Conservation (phyloP, 2,113 vertebrate genomes). For the Saccopteryx bilineata region DNA sequence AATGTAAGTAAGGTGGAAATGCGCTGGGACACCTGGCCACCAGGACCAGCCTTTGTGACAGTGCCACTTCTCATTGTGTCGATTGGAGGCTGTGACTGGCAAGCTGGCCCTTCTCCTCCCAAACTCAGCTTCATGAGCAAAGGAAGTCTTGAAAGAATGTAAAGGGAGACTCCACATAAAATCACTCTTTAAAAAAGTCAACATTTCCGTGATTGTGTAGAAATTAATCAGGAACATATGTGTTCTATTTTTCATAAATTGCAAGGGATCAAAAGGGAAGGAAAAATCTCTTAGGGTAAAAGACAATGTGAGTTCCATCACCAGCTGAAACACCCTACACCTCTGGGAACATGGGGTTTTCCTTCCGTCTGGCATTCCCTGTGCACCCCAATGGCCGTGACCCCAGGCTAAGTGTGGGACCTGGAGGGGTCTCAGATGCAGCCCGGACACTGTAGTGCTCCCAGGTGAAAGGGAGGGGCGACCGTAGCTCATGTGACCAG, state of each 20-base stretch:
- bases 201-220: slow-evolving; percentile 68
- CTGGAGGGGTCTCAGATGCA: fast-evolving
- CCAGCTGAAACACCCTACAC: neutral
- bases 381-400: fast-evolving
- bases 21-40: neutral
- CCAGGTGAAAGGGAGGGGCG: neutral
- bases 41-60: neutral
- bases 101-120: neutral
- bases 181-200: slow-evolving; percentile 64
- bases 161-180: slow-evolving; percentile 60
- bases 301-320: slow-evolving; percentile 11
- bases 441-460: neutral
- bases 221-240: slow-evolving; percentile 76
- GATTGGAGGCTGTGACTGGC: neutral
- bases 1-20: neutral
- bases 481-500: neutral
- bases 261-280: slow-evolving; percentile 69
- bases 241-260: slow-evolving; percentile 66
- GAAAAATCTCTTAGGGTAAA: slow-evolving; percentile 63
- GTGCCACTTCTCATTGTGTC: fast-evolving
- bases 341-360: neutral
- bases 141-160: slow-evolving; percentile 50
- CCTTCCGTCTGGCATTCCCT: neutral
- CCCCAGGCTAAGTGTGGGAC: neutral
- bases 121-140: slow-evolving; percentile 28